Evolutionary conservation across 2,113 vertebrate species (phyloP).

Genomic region (Osmerus eperlanus): DNA sequence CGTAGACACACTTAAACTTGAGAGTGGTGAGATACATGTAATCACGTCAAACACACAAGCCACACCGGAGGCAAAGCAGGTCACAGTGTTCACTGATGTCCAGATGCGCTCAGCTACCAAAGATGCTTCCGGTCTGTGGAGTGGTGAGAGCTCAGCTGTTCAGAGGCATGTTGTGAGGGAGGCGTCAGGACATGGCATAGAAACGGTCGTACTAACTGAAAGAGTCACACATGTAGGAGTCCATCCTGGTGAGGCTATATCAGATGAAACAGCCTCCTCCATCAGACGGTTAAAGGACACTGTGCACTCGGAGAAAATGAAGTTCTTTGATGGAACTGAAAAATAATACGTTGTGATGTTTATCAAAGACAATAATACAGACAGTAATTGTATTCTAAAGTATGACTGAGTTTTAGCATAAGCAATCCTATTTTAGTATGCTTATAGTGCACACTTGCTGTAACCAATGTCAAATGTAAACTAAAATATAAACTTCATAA

Average conservation of each 20-base stretch:
- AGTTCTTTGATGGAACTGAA: slow-evolving; percentile 68
- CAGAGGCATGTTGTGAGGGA: slow-evolving; percentile 58
- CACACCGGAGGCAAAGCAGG: slow-evolving; percentile 60
- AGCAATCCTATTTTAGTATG: background rate
- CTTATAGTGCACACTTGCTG: background rate
- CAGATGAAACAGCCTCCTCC: slow-evolving; percentile 64
- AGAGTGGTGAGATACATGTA: slow-evolving; percentile 63
- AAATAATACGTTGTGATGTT: background rate
- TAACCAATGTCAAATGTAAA: background rate
- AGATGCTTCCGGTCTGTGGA: slow-evolving; percentile 20
- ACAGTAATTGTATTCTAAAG: background rate
- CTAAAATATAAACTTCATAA: background rate
- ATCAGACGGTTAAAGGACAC: slow-evolving; percentile 66
- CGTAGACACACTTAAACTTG: slow-evolving; percentile 61
- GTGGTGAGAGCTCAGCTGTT: slow-evolving; percentile 33
- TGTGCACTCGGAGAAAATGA: slow-evolving; percentile 74
- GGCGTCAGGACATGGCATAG: slow-evolving; percentile 56
- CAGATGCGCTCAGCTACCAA: slow-evolving; percentile 36
- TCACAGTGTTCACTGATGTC: slow-evolving; percentile 55
- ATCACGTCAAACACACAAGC: slow-evolving; percentile 67
- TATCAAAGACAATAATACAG: background rate
- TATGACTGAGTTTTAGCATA: background rate
- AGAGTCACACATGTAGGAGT: slow-evolving; percentile 52
- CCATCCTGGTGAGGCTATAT: slow-evolving; percentile 53
- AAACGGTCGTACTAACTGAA: slow-evolving; percentile 63